Base-by-base conservation (phyloP, 2,888 invertebrate species). In the Terebella lapidaria region DNA sequence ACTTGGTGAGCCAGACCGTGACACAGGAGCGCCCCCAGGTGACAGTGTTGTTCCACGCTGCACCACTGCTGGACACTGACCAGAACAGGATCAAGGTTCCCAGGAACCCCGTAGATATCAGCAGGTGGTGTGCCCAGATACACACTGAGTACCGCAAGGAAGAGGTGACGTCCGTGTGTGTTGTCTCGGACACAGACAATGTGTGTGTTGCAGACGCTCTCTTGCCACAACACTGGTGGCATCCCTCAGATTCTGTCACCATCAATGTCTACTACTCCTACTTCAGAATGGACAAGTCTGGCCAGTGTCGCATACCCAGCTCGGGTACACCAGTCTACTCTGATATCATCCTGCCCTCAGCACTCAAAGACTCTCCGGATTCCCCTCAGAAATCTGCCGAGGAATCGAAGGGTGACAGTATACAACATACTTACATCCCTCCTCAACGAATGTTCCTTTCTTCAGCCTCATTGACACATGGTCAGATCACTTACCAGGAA, bases 221-320 rank as follows among this genome's bases (percentile, higher is more conserved):
- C 1, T 86, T 95, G 42, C 95, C 94, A 0, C 88, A 91, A 10
- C 87, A 88, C 57, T 95, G 94, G 94, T 95, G 94, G 94, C 63
- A 67, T 29, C 24, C 42, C 20, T 22, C 30, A 15, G 61, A 59
- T 5, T 66, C 67, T 1, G 72, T 73, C 56, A 85, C 88, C 64
- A 88, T 90, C 22, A 87, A 89, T 75, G 86, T 93, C 46, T 89
- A 92, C 0, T 94, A 94, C 78, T 91, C 92, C 51, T 90, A 93
- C 4, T 87, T 92, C 63, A 67, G 70, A 5, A 72, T 74, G 18
- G 73, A 73, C 57, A 69, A 74, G 56, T 74, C 71, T 56, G 68
- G 70, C 46, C 71, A 73, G 59, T 77, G 77, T 65, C 70, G 35
- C 42, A 28, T 28, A 29, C 54, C 18, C 46, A 24, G 5, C 1